phyloP scores from a whole-genome alignment of 2,797 vertebrate species.

The Triplophysa yarkandensis region DNA sequence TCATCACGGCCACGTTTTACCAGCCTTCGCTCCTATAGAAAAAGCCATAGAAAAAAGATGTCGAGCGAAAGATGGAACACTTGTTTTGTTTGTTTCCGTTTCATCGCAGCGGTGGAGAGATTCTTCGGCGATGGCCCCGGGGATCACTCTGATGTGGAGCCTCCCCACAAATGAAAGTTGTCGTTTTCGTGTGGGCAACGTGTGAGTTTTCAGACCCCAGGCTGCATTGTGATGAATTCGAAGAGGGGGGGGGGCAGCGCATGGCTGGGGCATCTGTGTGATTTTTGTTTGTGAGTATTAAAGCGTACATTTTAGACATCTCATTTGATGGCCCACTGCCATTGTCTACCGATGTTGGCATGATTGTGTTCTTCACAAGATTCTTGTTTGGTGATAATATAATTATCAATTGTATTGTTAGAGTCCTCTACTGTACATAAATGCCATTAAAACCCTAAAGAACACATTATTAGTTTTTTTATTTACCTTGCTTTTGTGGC shows the following conservation, averaged over 20 bases:
- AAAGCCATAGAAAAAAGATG: neutral
- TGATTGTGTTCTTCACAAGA: neutral
- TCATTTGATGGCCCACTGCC: neutral
- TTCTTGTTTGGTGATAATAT: no score
- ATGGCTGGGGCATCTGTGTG: constrained; percentile 2
- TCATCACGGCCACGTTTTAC: neutral
- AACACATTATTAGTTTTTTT: no score
- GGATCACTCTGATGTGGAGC: constrained; percentile 16
- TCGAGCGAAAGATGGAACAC: constrained; percentile 14
- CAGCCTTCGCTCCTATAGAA: neutral
- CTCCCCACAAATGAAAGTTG: constrained; percentile 32
- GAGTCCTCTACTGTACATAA: no score
- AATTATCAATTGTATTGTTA: no score
- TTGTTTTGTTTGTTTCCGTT: constrained; percentile 37
- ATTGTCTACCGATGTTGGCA: neutral
- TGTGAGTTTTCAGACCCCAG: constrained; percentile 20
- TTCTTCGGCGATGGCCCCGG: neutral
- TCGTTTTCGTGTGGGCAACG: constrained; percentile 24
- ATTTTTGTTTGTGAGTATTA: constrained; percentile 29
- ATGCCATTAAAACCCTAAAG: no score
- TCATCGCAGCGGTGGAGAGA: constrained; percentile 25
- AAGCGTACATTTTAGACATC: neutral
- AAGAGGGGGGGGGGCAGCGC: constrained; percentile 27
- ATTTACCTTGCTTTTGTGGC: no score
- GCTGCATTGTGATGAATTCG: constrained; percentile 15